A percentile compares a stretch with the other conserved stretches of the same genome.
Conservation (phyloP, 2,797 vertebrate species). For the Lindbergichthys nudifrons region DNA sequence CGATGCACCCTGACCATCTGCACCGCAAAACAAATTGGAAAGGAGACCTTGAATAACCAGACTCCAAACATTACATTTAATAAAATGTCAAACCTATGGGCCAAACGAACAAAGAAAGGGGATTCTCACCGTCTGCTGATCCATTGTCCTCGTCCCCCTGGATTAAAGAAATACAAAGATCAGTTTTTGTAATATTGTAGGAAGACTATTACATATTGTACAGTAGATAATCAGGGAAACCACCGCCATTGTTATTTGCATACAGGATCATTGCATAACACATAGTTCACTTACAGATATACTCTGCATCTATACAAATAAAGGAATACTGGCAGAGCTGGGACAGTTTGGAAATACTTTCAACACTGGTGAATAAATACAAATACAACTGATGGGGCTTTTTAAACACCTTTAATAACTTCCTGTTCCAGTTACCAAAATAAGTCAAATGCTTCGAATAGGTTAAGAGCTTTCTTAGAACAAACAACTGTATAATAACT, state of each 20-base stretch:
- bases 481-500: neutral
- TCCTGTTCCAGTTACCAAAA: neutral
- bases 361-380: no score
- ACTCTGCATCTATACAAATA: no score
- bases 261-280: neutral
- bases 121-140: slow-evolving; percentile 89
- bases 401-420: neutral
- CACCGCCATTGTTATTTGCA: neutral
- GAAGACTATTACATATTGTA: neutral
- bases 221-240: neutral
- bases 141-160: slow-evolving; percentile 91
- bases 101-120: neutral
- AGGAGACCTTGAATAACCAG: neutral
- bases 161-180: slow-evolving; percentile 3
- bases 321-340: neutral
- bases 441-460: neutral
- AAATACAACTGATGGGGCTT: no score
- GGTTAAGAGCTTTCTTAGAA: neutral
- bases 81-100: neutral
- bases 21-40: slow-evolving; percentile 10
- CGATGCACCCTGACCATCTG: slow-evolving; percentile 90
- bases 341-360: neutral
- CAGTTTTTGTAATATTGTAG: slow-evolving; percentile 11
- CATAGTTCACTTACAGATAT: neutral
- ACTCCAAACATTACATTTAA: neutral